Percentiles rank a stretch among this genome's conserved stretches.
phyloP scores from a whole-genome alignment of 2,113 vertebrate species.

The Cyphomyrus plagiostoma region DNA sequence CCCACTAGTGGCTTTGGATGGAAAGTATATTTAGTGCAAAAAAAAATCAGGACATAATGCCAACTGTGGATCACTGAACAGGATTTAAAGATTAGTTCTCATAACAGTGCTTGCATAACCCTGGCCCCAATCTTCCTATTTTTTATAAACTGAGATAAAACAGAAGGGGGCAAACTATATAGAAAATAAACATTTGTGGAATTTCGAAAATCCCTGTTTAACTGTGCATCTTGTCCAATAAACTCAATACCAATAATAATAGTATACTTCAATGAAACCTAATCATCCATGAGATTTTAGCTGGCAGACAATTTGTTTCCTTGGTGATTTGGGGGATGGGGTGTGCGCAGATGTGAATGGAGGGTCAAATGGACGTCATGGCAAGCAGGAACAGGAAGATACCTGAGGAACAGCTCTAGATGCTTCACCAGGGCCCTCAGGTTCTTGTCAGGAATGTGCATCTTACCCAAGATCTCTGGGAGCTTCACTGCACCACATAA shows the following conservation, averaged over 20 bases:
- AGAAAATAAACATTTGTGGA: neutral
- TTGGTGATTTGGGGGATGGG: neutral
- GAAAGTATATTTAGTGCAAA: conserved; percentile 51
- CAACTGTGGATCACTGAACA: conserved; percentile 54
- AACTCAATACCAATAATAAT: neutral
- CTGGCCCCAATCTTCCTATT: conserved; percentile 32
- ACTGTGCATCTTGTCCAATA: neutral
- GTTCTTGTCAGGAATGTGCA: conserved; percentile 93
- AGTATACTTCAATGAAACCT: neutral
- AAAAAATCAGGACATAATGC: conserved; percentile 52
- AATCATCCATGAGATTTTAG: neutral
- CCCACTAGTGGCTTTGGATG: conserved; percentile 31
- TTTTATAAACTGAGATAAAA: neutral
- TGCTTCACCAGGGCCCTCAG: conserved; percentile 91
- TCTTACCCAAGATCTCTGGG: conserved; percentile 90
- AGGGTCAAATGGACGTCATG: neutral
- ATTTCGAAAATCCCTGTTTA: neutral
- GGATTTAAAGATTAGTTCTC: conserved; percentile 65
- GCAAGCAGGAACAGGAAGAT: neutral
- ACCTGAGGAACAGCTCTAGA: conserved; percentile 91
- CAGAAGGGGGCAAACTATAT: neutral
- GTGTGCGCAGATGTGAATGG: neutral
- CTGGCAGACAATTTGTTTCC: neutral
- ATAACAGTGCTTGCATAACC: conserved; percentile 2
- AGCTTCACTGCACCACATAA: conserved; percentile 75